Conservation (phyloP, 2,888 invertebrate genomes). For the Watsonalla binaria region DNA sequence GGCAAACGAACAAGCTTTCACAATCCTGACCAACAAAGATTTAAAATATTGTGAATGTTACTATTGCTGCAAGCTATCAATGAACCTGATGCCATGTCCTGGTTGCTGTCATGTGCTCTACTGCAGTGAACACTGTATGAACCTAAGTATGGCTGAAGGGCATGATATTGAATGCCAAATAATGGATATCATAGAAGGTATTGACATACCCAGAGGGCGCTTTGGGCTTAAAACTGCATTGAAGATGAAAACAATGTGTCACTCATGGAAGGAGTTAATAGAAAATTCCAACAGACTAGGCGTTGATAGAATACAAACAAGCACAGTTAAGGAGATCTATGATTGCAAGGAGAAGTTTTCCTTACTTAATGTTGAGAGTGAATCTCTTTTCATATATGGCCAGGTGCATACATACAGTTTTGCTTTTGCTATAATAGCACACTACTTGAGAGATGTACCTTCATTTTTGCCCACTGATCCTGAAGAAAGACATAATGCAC, state of each 20-base stretch:
- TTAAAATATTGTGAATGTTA: slow-evolving; percentile 21
- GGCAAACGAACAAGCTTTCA: slow-evolving; percentile 25
- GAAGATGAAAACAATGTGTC: slow-evolving; percentile 15
- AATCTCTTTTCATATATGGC: slow-evolving; percentile 20
- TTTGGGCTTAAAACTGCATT: slow-evolving; percentile 20
- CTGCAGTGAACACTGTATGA: slow-evolving; percentile 23
- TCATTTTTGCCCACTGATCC: slow-evolving; percentile 16
- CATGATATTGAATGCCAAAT: slow-evolving; percentile 28
- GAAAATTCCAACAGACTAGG: slow-evolving; percentile 16
- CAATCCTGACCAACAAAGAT: background rate
- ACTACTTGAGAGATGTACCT: slow-evolving; percentile 11
- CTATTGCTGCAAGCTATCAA: slow-evolving; percentile 20
- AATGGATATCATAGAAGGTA: slow-evolving; percentile 8
- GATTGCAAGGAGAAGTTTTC: slow-evolving; percentile 12
- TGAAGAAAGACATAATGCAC: slow-evolving; percentile 13
- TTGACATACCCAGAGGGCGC: slow-evolving; percentile 1
- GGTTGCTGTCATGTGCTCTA: slow-evolving; percentile 23
- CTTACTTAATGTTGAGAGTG: slow-evolving; percentile 14
- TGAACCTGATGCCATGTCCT: slow-evolving; percentile 29
- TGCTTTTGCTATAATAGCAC: slow-evolving; percentile 16
- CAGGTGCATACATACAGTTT: slow-evolving; percentile 17
- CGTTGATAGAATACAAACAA: slow-evolving; percentile 8
- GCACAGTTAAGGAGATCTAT: slow-evolving; percentile 13
- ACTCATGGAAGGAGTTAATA: slow-evolving; percentile 21
- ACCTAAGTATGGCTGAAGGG: slow-evolving; percentile 15